Conservation (phyloP, 2,113 vertebrate species). For the Lepus europaeus region DNA sequence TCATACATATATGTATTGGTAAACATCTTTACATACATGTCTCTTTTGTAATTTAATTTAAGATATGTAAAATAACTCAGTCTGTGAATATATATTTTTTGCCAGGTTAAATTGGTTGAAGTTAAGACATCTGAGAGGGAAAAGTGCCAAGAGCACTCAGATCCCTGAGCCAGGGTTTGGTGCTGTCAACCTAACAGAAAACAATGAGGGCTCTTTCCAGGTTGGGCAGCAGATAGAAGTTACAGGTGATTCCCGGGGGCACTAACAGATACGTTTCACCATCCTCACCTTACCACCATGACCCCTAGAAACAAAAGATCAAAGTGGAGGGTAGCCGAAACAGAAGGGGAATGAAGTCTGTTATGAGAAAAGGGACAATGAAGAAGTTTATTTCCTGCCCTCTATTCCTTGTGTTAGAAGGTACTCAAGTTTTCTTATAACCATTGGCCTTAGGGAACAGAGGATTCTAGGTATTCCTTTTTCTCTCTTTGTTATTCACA, state of each 20-base stretch:
- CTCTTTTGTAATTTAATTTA: constrained; percentile 18
- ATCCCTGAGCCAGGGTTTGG: neutral
- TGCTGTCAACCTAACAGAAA: constrained; percentile 32
- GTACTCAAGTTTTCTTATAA: constrained; percentile 26
- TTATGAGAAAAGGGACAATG: constrained; percentile 8
- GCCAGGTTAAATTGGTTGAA: constrained; percentile 40
- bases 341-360: neutral
- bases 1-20: neutral
- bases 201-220: neutral
- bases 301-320: constrained; percentile 10
- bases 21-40: constrained; percentile 35
- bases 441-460: neutral
- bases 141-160: neutral
- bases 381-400: neutral
- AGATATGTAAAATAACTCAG: constrained; percentile 20
- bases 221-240: neutral
- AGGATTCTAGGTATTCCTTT: neutral
- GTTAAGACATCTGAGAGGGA: constrained; percentile 1
- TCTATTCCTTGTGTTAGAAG: neutral
- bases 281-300: neutral
- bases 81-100: neutral
- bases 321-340: neutral
- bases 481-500: constrained; percentile 17
- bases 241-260: neutral
- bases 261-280: neutral